Base-by-base conservation (phyloP, 64 coral and sea anemone species). In the Dendrophyllia cribrosa region DNA sequence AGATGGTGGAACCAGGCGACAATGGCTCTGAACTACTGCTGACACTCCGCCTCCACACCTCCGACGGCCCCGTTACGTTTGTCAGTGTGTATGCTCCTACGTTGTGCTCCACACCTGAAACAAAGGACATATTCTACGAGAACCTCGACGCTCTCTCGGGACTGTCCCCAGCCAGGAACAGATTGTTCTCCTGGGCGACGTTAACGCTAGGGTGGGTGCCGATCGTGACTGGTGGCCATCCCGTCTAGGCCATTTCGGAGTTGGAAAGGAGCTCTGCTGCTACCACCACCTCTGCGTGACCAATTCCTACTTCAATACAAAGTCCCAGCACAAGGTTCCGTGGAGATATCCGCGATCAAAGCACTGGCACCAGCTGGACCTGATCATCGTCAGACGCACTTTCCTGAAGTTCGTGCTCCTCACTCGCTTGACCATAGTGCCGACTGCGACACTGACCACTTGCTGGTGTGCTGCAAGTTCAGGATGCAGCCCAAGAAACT, bases 181-280 rank as follows among this genome's bases (percentile, higher is more conserved):
- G 4, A 75, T 93, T 19, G 7, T 82, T n/a, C n/a, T 93, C 5
- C 75, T 93, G 50, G 82, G 82, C 12, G 43, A 93, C 11, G 60
- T 93, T 62, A 93, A 93, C 51, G 75, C 91, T 21, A 81, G 76
- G 72, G 85, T 88, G 72, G 85, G 85, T 45, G 83, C 84, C 9
- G 63, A 93, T 64, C 84, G 23, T 12, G 62, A 76, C n/a, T 83
- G 68, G n/a, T 84, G 67, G 89, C 78, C 89, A 13, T 84, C 77
- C 66, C 74, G 89, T 22, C 78, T 91, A 47, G 70, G 89, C 6
- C 61, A 70, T 46, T 83, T 83, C 49, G 78, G 89, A 23, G 62
- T 84, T 4, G 89, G 89, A 12, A 83, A 56, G 6, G 13, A 84
- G 66, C 78, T 84, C 4, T 91, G 76, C 51, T 6, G 62, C 16